Base-by-base conservation (phyloP, 2,888 invertebrate genomes). In the Tuta absoluta region DNA sequence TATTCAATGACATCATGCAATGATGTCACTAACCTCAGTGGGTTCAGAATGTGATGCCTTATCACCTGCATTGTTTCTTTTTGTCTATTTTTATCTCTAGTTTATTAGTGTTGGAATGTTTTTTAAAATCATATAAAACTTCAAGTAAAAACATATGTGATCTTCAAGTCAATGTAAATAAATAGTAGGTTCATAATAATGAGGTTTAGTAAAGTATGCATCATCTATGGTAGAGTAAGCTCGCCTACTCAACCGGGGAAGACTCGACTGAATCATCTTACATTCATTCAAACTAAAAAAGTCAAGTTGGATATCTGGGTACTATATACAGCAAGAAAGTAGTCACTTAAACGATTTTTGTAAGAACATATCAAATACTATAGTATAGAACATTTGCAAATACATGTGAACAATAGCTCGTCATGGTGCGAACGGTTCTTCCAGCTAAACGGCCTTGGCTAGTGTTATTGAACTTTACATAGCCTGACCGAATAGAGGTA, bases 401-500 rank as follows among this genome's bases (percentile, higher is more conserved):
- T 17, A 62, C 61, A 63, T 62, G 67, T 65, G 72, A 71, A 76
- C 75, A 77, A 62, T 65, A 63, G 66, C 69, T 71, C 78, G 82
- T 83, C 82, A 84, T 76, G 73, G 73, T 79, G 73, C 76, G 83
- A 86, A 86, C 82, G 80, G 83, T 82, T 74, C 75, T 77, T 74
- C 70, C 72, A 76, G 82, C 75, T 78, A 82, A 68, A 63, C 83
- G 83, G 80, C 86, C 91, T 89, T 89, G 85, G 73, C 68, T 53
- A 75, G 82, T 88, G 80, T 86, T 88, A 82, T 74, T 89, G 91
- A 90, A 88, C 91, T 60, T 23, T 24, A 0, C 58, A 10, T 23
- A 21, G 41, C 24, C 14, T n/a, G 24, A 5, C 45, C 17, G 1
- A 41, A 17, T 23, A 60, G 41, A 45, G 60, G 24, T 23, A 10